A percentile compares a stretch with the other conserved stretches of the same genome.
These are phyloP conservation scores for Enteromius mattozi DNA, from an alignment of 2,797 vertebrate species.

Conservation along the genomic window DNA sequence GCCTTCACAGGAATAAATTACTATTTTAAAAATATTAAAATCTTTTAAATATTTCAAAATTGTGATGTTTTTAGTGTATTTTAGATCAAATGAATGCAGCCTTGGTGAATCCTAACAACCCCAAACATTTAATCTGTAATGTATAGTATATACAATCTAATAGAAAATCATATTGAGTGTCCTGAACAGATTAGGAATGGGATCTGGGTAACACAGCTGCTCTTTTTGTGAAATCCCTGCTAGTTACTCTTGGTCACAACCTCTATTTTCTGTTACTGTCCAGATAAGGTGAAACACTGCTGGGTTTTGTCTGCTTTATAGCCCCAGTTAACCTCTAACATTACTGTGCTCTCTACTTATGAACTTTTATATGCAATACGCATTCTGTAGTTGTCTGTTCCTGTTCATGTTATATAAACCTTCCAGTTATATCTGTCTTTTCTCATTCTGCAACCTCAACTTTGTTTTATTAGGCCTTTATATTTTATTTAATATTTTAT, in stretches of 20 bases:
- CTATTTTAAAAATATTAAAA: background rate
- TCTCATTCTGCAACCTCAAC: constrained; percentile 18
- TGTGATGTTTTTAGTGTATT: background rate
- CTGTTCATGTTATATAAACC: background rate
- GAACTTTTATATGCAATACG: constrained; percentile 13
- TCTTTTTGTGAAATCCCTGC: constrained; percentile 21
- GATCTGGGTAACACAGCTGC: constrained; percentile 29
- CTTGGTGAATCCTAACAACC: too few species aligned
- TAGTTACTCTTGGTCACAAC: constrained; percentile 46
- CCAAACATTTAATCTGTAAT: background rate
- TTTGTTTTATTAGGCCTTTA: constrained; percentile 1
- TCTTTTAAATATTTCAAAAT: background rate
- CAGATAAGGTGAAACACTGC: constrained; percentile 25
- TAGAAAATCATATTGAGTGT: background rate
- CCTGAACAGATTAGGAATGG: constrained; percentile 5
- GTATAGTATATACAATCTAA: background rate
- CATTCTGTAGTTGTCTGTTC: constrained; percentile 12
- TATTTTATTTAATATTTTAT: constrained; percentile 29
- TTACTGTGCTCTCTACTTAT: background rate
- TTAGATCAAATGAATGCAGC: background rate
- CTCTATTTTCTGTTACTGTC: constrained; percentile 44
- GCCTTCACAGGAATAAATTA: background rate
- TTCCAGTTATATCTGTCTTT: constrained; percentile 20
- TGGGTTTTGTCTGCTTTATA: constrained; percentile 12
- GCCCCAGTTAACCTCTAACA: constrained; percentile 20